These are phyloP conservation scores for Tragelaphus buxtoni DNA, from an alignment of 2,113 vertebrate genomes.

Conservation along the genomic window DNA sequence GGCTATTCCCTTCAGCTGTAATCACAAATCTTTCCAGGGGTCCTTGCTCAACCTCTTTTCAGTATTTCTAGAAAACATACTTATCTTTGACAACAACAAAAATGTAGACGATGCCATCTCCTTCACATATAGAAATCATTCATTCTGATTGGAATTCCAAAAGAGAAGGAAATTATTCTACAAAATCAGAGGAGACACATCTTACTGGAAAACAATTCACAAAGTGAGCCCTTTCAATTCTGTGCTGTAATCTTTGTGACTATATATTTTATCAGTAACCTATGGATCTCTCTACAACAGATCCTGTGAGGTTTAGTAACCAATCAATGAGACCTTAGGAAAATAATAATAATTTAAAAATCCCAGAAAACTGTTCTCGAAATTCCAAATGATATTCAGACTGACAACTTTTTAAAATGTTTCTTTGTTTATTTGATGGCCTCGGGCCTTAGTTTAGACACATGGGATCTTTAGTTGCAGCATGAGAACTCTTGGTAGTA, in stretches of 20 bases:
- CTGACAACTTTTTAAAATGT: neutral
- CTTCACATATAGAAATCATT: neutral
- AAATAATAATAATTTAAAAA: neutral
- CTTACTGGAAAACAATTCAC: rapidly evolving
- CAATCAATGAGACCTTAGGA: neutral
- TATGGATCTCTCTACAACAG: neutral
- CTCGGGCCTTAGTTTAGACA: neutral
- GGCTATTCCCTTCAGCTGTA: neutral
- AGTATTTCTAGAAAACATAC: neutral
- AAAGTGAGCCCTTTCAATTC: neutral
- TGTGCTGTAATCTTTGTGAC: rapidly evolving
- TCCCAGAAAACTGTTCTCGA: neutral
- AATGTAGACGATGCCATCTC: neutral
- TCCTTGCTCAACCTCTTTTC: neutral
- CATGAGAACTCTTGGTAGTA: neutral
- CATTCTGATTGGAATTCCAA: neutral
- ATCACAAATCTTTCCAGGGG: neutral
- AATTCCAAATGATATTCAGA: neutral
- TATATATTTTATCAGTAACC: rapidly evolving
- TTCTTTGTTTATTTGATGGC: neutral
- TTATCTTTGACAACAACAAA: neutral
- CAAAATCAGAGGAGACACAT: rapidly evolving
- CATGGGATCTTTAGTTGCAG: neutral
- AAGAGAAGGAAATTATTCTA: neutral
- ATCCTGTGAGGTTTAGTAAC: rapidly evolving